Percentiles rank a stretch among this genome's conserved stretches.
Conservation (phyloP, 2,888 invertebrate genomes). For the Drosophila robusta region DNA sequence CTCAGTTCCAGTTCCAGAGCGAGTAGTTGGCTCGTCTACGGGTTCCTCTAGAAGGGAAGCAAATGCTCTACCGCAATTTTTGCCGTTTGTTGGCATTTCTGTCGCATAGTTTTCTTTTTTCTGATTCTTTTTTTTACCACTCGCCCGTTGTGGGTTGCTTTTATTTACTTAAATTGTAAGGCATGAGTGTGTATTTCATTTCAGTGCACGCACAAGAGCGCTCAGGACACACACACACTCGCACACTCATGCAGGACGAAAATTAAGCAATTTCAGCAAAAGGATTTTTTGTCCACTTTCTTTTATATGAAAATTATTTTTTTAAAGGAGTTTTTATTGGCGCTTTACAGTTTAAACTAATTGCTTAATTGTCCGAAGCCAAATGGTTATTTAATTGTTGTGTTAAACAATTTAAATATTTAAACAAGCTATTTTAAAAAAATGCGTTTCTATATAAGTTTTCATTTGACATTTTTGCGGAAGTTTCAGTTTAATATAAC, state of each 20-base stretch:
- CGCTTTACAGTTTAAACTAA: conserved; percentile 21
- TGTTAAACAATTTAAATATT: conserved; percentile 4
- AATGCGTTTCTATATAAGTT: background rate
- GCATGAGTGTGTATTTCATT: conserved; percentile 55
- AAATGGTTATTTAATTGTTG: conserved; percentile 30
- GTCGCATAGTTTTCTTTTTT: conserved; percentile 20
- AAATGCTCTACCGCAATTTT: conserved; percentile 51
- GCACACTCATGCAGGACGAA: conserved; percentile 4
- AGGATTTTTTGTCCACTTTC: conserved; percentile 6
- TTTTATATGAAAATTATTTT: conserved; percentile 15
- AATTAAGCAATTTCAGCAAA: conserved; percentile 50
- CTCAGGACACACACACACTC: conserved; percentile 3
- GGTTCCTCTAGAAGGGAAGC: background rate
- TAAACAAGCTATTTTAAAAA: background rate
- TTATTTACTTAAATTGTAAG: conserved; percentile 65
- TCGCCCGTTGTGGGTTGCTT: conserved; percentile 23
- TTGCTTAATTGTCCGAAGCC: conserved; percentile 29
- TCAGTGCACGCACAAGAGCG: conserved; percentile 27
- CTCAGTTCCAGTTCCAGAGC: conserved; percentile 4
- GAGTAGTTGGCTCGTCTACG: conserved; percentile 9
- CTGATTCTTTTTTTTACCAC: conserved; percentile 6
- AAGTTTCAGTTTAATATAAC: too few species aligned
- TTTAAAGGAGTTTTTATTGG: conserved; percentile 1
- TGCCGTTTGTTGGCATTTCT: conserved; percentile 60
- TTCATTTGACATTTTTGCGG: too few species aligned